Conservation (phyloP, 2,888 invertebrate genomes). For the Cheiracanthium punctorium region DNA sequence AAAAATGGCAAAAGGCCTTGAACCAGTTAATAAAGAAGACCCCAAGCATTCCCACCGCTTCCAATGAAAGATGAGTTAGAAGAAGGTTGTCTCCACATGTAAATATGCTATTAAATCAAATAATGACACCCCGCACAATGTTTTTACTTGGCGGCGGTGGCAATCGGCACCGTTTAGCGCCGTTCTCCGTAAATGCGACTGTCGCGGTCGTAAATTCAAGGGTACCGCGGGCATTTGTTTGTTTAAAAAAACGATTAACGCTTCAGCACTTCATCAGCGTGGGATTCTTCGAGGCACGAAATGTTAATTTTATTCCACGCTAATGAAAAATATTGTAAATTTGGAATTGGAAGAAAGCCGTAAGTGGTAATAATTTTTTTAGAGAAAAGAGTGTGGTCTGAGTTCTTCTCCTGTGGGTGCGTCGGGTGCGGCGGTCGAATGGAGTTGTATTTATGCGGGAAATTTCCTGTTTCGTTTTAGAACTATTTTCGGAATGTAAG, state of each 20-base stretch:
- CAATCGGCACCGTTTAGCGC: neutral
- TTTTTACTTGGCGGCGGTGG: neutral
- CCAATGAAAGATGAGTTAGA: neutral
- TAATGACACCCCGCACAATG: neutral
- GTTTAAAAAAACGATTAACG: neutral
- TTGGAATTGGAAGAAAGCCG: too few species aligned
- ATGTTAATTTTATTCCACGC: too few species aligned
- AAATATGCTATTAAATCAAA: conserved; percentile 6
- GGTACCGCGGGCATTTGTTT: neutral
- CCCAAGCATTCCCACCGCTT: neutral
- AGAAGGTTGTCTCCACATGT: neutral
- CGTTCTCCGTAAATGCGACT: neutral
- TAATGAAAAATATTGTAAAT: too few species aligned
- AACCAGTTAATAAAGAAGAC: neutral
- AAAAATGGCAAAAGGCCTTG: neutral
- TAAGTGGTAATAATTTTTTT: too few species aligned
- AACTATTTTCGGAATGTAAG: too few species aligned
- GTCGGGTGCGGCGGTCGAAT: too few species aligned
- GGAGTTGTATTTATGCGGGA: too few species aligned
- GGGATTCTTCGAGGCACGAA: too few species aligned
- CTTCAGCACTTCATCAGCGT: too few species aligned
- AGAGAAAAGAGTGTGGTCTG: too few species aligned
- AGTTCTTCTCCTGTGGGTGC: too few species aligned
- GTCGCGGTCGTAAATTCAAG: neutral
- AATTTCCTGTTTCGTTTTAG: too few species aligned